Base-by-base conservation (phyloP, 2,888 invertebrate species). In the Drosophila neutralis region DNA sequence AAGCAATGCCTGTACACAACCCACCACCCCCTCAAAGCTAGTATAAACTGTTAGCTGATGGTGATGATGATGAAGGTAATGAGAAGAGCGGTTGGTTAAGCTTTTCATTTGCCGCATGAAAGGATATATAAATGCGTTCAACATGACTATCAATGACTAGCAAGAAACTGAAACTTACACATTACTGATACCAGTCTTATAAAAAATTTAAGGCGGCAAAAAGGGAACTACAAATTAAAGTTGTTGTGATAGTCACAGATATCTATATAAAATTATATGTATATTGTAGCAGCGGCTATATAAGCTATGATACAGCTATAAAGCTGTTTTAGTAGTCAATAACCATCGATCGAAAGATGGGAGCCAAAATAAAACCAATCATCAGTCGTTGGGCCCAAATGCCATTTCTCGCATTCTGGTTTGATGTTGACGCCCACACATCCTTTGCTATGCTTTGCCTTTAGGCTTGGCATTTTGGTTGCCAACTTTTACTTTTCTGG, bases 321-420 rank as follows among this genome's bases (percentile, higher is more conserved):
- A 45, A 45, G 45, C 15, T 45, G 49, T 27, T 49, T 27, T 49
- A 49, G 27, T 27, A 18, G 15, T 18, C 24, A 29, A 54, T 54
- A 27, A 54, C 35, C 36, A 36, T 38, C 35, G 35, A 36, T 38
- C 38, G 54, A 56, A 56, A 27, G 27, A 27, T 29, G 31, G 1
- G n/a, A 21, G 21, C 29, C 15, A 42, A 40, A 42, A 45, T 24
- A 48, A 56, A 64, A 31, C 27, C 69, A 76, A 72, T 68, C 71
- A 74, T 60, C 76, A 82, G 70, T 72, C 63, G 60, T 63, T 67
- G 67, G 61, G 35, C 72, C 71, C 69, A 58, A 69, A 80, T 71
- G 72, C 78, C 80, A 82, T 84, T 87, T 85, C 69, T 78, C 82
- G 67, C 64, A 61, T 51, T 53, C 36, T 61, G 62, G 42, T 31